A percentile compares a stretch with the other conserved stretches of the same genome.
These are phyloP conservation scores for Nymphalis polychloros DNA, from an alignment of 2,888 invertebrate species.

Conservation along the genomic window DNA sequence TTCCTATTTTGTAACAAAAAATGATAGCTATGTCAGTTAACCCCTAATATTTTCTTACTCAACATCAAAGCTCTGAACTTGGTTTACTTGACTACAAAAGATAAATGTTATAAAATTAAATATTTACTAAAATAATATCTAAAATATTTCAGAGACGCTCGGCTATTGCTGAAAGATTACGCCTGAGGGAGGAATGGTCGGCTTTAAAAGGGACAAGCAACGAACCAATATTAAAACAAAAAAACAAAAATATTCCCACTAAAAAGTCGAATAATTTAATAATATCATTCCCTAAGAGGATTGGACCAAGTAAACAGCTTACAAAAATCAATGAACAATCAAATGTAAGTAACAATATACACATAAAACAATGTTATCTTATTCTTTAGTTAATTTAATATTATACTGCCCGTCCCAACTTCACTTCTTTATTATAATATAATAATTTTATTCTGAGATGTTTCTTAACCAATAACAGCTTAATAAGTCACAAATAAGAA, in stretches of 20 bases:
- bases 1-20: too few species aligned
- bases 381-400: too few species aligned
- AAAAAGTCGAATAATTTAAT: constrained; percentile 31
- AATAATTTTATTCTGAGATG: too few species aligned
- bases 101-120: not conserved
- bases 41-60: too few species aligned
- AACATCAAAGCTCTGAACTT: too few species aligned
- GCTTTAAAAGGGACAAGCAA: constrained; percentile 58
- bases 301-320: not conserved
- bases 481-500: too few species aligned
- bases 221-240: constrained; percentile 26
- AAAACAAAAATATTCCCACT: constrained; percentile 26
- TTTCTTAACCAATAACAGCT: too few species aligned
- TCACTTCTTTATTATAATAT: not conserved
- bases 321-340: not conserved
- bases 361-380: too few species aligned
- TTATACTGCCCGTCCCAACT: too few species aligned
- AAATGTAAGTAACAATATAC: constrained; percentile 3
- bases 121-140: not conserved
- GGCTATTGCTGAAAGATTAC: constrained; percentile 64
- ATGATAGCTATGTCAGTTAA: too few species aligned
- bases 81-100: too few species aligned
- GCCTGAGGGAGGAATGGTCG: constrained; percentile 70
- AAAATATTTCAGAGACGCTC: constrained; percentile 63
- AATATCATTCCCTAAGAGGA: constrained; percentile 10